Percentiles rank a stretch among this genome's conserved stretches.
Evolutionary conservation across 2,888 invertebrate species (phyloP).

Genomic region (Serrognathus titanus): DNA sequence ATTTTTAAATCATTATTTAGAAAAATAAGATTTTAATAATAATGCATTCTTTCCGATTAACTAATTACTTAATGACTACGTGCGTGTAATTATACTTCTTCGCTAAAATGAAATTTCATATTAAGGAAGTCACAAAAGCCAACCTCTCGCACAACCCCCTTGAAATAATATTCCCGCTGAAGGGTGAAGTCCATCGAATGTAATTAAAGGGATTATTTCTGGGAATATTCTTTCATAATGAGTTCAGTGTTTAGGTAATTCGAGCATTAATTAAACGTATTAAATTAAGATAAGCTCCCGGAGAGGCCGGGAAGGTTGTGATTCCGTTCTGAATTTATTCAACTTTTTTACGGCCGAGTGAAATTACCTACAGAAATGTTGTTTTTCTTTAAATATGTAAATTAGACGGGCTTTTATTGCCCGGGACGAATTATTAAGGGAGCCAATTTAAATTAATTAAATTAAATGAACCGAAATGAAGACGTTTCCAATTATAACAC

Average conservation of each 20-base stretch:
- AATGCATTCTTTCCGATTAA: no score
- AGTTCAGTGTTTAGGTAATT: slow-evolving; percentile 40
- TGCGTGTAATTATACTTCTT: no score
- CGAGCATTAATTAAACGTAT: slow-evolving; percentile 41
- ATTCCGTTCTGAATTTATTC: slow-evolving; percentile 5
- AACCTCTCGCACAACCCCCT: neutral
- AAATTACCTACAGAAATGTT: slow-evolving; percentile 8
- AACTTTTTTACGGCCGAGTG: slow-evolving; percentile 1
- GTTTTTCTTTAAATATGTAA: slow-evolving; percentile 9
- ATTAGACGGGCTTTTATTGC: neutral
- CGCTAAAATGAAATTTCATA: no score
- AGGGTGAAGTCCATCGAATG: slow-evolving; percentile 2
- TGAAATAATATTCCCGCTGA: neutral
- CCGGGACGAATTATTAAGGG: slow-evolving; percentile 1
- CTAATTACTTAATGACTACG: no score
- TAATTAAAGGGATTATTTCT: slow-evolving; percentile 9
- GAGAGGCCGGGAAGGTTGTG: slow-evolving; percentile 4
- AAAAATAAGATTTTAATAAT: no score
- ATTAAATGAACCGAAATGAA: slow-evolving; percentile 4
- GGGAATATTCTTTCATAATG: slow-evolving; percentile 41
- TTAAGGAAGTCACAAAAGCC: no score
- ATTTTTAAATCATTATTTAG: no score
- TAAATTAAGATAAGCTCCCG: slow-evolving; percentile 37
- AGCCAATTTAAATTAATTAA: slow-evolving; percentile 4
- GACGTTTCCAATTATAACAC: neutral